Base-by-base conservation (phyloP, 2,888 invertebrate genomes). In the Apodemia zela region DNA sequence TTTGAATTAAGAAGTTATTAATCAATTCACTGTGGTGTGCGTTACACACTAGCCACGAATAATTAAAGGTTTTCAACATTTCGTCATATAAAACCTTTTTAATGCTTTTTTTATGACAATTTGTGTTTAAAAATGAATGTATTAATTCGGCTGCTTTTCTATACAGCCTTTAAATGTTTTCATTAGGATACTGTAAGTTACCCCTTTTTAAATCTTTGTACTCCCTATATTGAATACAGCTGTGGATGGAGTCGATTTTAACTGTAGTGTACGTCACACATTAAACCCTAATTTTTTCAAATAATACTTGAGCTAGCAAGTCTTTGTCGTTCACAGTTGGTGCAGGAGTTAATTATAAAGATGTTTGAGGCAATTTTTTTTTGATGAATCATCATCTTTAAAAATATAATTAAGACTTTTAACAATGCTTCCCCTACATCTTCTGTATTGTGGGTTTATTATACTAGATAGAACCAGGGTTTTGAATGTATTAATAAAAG, bases 401-500 rank as follows among this genome's bases (percentile, higher is more conserved):
- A 18, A 49, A 49, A 49, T 49, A 49, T 17, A 49, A n/a, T 17
- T 17, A 8, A 49, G 13, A 18, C 10, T n/a, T n/a, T 17, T 17
- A 49, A 6, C 8, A 49, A 17, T 49, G 47, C 18, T 17, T 49
- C 47, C 8, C 47, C 47, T 17, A 49, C 17, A 17, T 47, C 47
- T 47, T 49, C 47, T 49, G n/a, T 17, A 49, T 7, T 7, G 17
- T n/a, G 47, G 47, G 17, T n/a, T 49, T 17, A 49, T 18, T 6
- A 49, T 49, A 17, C 47, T 47, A 0, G 47, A 47, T 6, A 47
- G 17, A 15, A 61, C n/a, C 7, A 63, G 42, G 15, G 62, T 25
- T 58, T 63, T 63, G 29, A 63, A 63, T n/a, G 57, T 42, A 47
- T 63, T 58, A 11, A 42, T 10, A 58, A 63, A 63, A 11, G 58